Conservation (phyloP, 2,797 vertebrate genomes). For the Melanotaenia boesemani region DNA sequence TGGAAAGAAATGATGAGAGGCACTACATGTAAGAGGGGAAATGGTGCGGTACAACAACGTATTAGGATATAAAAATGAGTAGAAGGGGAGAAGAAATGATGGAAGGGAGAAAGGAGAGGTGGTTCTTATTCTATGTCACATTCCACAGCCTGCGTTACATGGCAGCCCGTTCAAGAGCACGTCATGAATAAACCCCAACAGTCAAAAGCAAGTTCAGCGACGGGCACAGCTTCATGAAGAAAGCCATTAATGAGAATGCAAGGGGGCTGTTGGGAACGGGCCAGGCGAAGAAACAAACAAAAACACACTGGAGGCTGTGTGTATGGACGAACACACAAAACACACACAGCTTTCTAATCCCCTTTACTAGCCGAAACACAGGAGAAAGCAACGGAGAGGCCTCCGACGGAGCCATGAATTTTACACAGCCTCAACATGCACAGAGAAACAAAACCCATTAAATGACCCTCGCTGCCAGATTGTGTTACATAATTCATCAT, state of each 20-base stretch:
- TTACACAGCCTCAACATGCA: constrained; percentile 26
- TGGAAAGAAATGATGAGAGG: constrained; percentile 25
- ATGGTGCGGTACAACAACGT: neutral
- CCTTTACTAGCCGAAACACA: constrained; percentile 41
- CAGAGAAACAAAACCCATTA: constrained; percentile 24
- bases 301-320: constrained; percentile 44
- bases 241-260: constrained; percentile 67
- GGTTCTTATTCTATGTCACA: constrained; percentile 50
- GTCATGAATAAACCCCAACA: constrained; percentile 5
- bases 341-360: constrained; percentile 48
- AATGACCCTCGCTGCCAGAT: constrained; percentile 16
- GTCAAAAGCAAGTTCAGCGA: constrained; percentile 38
- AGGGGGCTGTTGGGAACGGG: constrained; percentile 48
- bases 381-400: constrained; percentile 38
- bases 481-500: constrained; percentile 24
- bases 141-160: constrained; percentile 60
- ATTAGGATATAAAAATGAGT: constrained; percentile 16
- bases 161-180: constrained; percentile 35
- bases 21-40: neutral
- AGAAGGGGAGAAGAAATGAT: constrained; percentile 9
- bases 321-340: constrained; percentile 1
- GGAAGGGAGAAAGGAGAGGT: constrained; percentile 25
- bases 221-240: constrained; percentile 52
- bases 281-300: constrained; percentile 52
- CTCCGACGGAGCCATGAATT: constrained; percentile 35